Percentiles rank a stretch among this genome's conserved stretches.
These are phyloP conservation scores for Cyprinodon variegatus DNA, from an alignment of 2,113 vertebrate genomes.

Conservation along the genomic window DNA sequence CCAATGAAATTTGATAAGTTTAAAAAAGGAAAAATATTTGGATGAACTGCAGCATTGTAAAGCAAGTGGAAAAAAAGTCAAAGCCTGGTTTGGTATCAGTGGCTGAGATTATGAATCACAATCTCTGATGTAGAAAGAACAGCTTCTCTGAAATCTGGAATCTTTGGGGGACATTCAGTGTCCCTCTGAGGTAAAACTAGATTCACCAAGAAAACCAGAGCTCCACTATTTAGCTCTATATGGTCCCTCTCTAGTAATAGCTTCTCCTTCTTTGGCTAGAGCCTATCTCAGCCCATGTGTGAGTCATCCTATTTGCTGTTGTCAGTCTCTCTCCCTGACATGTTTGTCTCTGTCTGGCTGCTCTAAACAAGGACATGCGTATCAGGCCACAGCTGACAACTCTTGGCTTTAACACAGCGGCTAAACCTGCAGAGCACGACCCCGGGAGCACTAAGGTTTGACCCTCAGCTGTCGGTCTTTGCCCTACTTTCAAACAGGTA, in stretches of 20 bases:
- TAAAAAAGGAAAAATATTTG: not conserved
- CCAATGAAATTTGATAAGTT: not conserved
- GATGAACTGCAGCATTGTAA: slow-evolving; percentile 2
- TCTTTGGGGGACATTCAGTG: not conserved
- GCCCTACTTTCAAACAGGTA: slow-evolving; percentile 23
- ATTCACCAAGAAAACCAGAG: slow-evolving; percentile 1
- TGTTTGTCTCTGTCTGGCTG: slow-evolving; percentile 16
- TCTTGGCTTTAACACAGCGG: slow-evolving; percentile 12
- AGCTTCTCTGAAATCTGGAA: not conserved
- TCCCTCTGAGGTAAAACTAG: slow-evolving; percentile 1
- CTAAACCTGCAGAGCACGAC: slow-evolving; percentile 26
- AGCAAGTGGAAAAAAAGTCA: not conserved
- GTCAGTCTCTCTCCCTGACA: slow-evolving; percentile 28
- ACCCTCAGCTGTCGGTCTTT: slow-evolving; percentile 38
- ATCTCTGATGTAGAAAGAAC: slow-evolving; percentile 1
- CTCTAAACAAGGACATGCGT: slow-evolving; percentile 13
- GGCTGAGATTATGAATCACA: not conserved
- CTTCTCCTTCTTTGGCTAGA: slow-evolving; percentile 14
- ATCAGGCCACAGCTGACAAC: slow-evolving; percentile 34
- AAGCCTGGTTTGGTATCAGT: slow-evolving; percentile 4
- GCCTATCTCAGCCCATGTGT: not conserved
- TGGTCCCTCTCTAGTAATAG: slow-evolving; percentile 10
- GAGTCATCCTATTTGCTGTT: slow-evolving; percentile 22
- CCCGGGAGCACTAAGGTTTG: slow-evolving; percentile 31
- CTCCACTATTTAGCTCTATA: not conserved